Percentiles rank a stretch among this genome's conserved stretches.
Conservation (phyloP, 2,113 vertebrate genomes). For the Plecturocebus donacophilus region DNA sequence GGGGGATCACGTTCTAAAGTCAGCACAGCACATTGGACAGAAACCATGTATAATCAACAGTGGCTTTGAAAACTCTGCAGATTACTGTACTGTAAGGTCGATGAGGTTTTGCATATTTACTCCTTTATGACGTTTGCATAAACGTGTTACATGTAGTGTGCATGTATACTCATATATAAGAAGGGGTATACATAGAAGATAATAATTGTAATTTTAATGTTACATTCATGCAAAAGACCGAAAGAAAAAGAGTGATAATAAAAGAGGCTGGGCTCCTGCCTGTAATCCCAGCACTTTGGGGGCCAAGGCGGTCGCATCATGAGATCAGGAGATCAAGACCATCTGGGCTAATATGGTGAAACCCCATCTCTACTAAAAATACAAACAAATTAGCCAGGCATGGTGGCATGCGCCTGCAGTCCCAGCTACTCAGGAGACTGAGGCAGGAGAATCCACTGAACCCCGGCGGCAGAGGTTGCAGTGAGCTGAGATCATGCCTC, state of each 20-base stretch:
- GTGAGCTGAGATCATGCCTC: too few species aligned
- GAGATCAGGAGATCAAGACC: too few species aligned
- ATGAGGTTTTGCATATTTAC: background rate
- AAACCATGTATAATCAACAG: background rate
- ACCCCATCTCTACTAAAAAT: too few species aligned
- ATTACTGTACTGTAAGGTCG: background rate
- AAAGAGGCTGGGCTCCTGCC: background rate
- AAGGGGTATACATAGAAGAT: background rate
- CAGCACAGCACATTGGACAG: background rate
- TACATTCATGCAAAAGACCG: background rate
- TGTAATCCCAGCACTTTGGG: too few species aligned
- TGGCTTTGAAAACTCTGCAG: constrained; percentile 29
- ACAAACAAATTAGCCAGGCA: too few species aligned
- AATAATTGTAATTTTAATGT: constrained; percentile 41
- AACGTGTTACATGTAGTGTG: background rate
- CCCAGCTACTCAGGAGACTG: too few species aligned
- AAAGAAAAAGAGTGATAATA: background rate
- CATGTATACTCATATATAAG: background rate
- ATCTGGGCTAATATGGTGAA: too few species aligned
- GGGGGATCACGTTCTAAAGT: background rate
- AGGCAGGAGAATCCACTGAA: too few species aligned
- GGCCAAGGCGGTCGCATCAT: too few species aligned
- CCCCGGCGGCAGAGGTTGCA: too few species aligned
- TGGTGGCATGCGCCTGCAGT: too few species aligned
- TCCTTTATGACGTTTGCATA: background rate